phyloP scores from a whole-genome alignment of 2,113 vertebrate genomes.

The Columba janthina region DNA sequence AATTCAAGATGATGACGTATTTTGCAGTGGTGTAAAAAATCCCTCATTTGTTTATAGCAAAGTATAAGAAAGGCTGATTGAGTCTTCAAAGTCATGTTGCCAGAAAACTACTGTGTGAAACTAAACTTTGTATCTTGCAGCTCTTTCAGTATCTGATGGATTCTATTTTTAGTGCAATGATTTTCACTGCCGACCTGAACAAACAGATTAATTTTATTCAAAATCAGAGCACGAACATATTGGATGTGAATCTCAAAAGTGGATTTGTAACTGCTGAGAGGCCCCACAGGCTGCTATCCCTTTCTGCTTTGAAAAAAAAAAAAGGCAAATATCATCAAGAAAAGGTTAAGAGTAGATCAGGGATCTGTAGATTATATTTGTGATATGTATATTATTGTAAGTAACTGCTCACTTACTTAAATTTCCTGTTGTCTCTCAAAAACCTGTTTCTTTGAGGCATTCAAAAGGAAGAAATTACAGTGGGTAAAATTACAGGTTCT shows the following conservation, averaged over 20 bases:
- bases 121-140: neutral
- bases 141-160: neutral
- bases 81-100: neutral
- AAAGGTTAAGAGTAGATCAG: neutral
- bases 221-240: neutral
- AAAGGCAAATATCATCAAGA: neutral
- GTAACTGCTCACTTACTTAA: neutral
- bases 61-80: neutral
- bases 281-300: neutral
- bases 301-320: neutral
- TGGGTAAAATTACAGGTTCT: neutral
- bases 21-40: neutral
- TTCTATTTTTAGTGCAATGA: neutral
- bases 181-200: neutral
- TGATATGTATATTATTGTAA: neutral
- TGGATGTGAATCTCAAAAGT: neutral
- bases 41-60: neutral
- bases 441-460: neutral
- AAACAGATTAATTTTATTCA: neutral
- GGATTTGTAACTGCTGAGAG: neutral
- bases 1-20: neutral
- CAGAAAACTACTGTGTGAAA: rapidly evolving
- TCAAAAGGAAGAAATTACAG: neutral
- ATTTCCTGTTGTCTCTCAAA: neutral
- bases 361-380: neutral